Evolutionary conservation across 2,888 invertebrate genomes (phyloP).

Genomic region (Limnephilus rhombicus): DNA sequence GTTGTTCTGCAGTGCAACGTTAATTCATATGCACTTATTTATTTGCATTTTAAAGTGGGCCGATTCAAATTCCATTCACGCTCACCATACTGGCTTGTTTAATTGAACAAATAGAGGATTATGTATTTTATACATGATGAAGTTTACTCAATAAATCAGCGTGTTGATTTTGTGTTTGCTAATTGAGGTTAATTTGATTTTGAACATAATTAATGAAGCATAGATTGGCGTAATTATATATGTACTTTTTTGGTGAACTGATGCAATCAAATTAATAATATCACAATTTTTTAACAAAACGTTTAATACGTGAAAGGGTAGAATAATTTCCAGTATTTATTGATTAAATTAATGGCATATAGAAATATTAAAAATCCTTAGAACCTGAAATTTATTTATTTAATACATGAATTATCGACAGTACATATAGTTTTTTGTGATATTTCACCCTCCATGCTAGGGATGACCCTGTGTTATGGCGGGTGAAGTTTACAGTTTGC

Average conservation of each 20-base stretch:
- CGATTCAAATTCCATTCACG: slow-evolving; percentile 22
- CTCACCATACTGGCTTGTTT: neutral
- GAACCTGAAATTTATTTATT: too few relatives aligned
- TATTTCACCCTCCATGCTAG: too few relatives aligned
- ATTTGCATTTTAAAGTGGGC: slow-evolving; percentile 32
- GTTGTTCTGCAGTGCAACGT: slow-evolving; percentile 18
- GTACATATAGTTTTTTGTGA: too few relatives aligned
- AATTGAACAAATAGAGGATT: neutral
- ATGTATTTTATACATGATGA: neutral
- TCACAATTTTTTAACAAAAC: neutral
- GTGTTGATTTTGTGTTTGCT: neutral
- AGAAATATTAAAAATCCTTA: too few relatives aligned
- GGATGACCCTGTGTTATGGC: too few relatives aligned
- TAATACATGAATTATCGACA: too few relatives aligned
- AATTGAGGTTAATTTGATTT: neutral
- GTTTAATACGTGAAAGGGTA: neutral
- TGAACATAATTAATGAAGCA: neutral
- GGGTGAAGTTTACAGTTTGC: too few relatives aligned
- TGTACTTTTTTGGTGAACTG: neutral
- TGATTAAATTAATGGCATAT: too few relatives aligned
- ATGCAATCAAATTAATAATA: neutral
- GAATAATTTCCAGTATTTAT: neutral
- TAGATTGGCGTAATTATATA: neutral
- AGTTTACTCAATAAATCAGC: neutral
- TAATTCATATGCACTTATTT: slow-evolving; percentile 46